Percentiles rank a stretch among this genome's conserved stretches.
phyloP scores from a whole-genome alignment of 1,140 invertebrate species.

The Subanguina moxae region DNA sequence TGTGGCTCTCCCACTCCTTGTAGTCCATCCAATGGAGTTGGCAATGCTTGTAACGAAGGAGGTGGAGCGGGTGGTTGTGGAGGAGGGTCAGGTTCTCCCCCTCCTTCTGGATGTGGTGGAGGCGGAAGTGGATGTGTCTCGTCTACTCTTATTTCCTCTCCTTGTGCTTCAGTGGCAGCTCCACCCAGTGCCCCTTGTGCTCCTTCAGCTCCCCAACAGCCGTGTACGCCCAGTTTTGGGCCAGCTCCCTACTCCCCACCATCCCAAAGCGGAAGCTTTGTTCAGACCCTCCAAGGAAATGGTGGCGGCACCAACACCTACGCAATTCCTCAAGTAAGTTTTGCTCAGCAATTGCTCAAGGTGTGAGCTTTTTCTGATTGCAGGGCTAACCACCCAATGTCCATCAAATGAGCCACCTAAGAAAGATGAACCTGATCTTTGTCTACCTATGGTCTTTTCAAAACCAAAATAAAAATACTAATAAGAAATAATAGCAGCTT shows the following conservation, averaged over 20 bases:
- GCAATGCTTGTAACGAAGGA: not conserved
- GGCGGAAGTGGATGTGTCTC: not conserved
- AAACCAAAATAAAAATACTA: not conserved
- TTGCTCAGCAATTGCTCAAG: not conserved
- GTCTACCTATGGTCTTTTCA: not conserved
- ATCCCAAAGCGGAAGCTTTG: not conserved
- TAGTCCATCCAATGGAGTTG: not conserved
- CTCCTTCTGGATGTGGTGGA: not conserved
- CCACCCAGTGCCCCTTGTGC: conserved; percentile 8
- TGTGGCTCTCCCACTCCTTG: not conserved
- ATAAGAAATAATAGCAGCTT: too few species aligned
- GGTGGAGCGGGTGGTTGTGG: conserved; percentile 10
- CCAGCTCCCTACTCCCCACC: not conserved
- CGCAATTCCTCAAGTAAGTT: not conserved
- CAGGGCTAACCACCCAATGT: not conserved
- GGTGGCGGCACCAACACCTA: not conserved
- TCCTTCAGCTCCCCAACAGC: conserved; percentile 1
- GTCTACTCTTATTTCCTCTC: too few species aligned
- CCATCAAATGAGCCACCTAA: conserved; percentile 2
- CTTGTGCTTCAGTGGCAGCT: not conserved
- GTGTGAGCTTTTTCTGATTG: not conserved
- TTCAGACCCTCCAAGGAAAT: not conserved
- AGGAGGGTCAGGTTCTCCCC: not conserved
- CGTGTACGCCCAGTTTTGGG: not conserved
- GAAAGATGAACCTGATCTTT: not conserved